phyloP scores from a whole-genome alignment of 2,113 vertebrate genomes.

The Micronycteris hirsuta region DNA sequence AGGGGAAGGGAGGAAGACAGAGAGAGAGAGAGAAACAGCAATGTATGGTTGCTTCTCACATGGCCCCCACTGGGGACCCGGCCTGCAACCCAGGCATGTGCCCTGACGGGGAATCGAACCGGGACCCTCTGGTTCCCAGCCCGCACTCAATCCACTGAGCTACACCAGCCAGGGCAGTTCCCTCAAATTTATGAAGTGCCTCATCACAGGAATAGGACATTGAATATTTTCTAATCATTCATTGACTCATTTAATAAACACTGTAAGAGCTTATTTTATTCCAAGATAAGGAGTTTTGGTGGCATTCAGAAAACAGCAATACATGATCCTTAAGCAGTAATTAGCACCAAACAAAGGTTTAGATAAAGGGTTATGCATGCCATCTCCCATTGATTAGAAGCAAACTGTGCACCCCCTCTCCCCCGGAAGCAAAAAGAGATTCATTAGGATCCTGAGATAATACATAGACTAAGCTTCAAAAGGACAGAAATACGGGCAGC shows the following conservation, averaged over 20 bases:
- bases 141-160: too few species aligned
- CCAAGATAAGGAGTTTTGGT: background rate
- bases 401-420: background rate
- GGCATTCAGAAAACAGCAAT: background rate
- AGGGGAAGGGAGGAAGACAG: too few species aligned
- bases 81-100: too few species aligned
- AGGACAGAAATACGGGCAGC: background rate
- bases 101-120: too few species aligned
- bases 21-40: too few species aligned
- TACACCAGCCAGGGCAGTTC: too few species aligned
- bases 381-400: background rate
- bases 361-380: background rate
- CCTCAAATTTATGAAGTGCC: background rate
- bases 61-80: too few species aligned
- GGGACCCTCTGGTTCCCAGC: too few species aligned
- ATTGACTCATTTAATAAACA: background rate
- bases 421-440: background rate
- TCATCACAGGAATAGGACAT: background rate
- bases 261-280: background rate
- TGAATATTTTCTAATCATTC: background rate
- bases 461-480: background rate
- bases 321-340: background rate
- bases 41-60: too few species aligned
- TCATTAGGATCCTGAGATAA: background rate
- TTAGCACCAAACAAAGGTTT: background rate